Conservation (phyloP, 2,888 invertebrate species). For the Terebella lapidaria region DNA sequence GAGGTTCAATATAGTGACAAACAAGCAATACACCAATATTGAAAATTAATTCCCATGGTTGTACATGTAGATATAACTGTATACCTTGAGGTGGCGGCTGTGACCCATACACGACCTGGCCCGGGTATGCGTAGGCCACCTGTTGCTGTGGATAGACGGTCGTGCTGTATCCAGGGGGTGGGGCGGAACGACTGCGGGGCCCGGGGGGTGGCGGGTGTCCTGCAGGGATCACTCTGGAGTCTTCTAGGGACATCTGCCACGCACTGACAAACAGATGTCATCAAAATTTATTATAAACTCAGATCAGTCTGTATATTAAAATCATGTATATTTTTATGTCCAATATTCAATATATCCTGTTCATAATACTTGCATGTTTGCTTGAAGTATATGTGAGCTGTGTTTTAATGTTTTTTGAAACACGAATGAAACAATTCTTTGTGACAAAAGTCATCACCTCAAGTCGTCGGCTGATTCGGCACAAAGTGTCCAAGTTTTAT, state of each 20-base stretch:
- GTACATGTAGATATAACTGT: no score
- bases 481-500: constrained; percentile 34
- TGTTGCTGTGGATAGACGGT: not conserved
- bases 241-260: constrained; percentile 42
- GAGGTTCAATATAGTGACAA: no score
- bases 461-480: constrained; percentile 44
- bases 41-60: no score
- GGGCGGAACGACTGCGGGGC: not conserved
- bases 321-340: not conserved
- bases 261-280: constrained; percentile 27
- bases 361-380: not conserved
- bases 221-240: constrained; percentile 14
- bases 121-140: not conserved
- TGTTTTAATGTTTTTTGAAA: not conserved
- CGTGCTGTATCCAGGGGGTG: not conserved
- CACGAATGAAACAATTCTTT: no score
- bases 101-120: not conserved
- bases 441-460: no score
- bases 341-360: not conserved
- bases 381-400: not conserved
- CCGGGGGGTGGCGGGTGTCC: no score
- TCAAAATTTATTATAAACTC: not conserved
- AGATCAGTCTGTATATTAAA: no score
- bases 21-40: no score
- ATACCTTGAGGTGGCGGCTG: no score